Conservation (phyloP, 2,113 vertebrate genomes). For the Charina bottae region DNA sequence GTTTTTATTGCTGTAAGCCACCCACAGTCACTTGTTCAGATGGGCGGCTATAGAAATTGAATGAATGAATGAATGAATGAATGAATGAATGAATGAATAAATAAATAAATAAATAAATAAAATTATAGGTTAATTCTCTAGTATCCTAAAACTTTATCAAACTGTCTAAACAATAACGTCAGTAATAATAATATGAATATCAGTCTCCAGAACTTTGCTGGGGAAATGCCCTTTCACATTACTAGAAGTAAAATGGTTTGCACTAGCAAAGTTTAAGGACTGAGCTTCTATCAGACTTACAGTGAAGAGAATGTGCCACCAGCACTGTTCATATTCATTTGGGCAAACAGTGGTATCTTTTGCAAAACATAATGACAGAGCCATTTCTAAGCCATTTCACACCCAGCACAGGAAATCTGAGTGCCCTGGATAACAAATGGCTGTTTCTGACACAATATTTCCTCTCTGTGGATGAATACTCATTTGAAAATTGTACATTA, state of each 20-base stretch:
- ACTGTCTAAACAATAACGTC: neutral
- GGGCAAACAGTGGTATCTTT: neutral
- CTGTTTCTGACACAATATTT: neutral
- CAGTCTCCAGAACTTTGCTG: slow-evolving; percentile 13
- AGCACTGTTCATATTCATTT: neutral
- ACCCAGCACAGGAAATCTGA: neutral
- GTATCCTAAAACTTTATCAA: neutral
- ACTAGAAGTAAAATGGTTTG: neutral
- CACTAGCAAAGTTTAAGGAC: neutral
- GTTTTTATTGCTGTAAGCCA: no score
- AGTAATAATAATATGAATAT: slow-evolving; percentile 18
- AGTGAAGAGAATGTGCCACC: neutral
- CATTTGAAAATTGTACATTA: neutral
- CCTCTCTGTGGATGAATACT: neutral
- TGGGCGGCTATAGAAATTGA: no score
- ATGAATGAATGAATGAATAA: no score
- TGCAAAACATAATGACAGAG: neutral
- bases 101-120: no score
- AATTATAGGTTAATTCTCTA: slow-evolving; percentile 55
- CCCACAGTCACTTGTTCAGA: no score
- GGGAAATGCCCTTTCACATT: neutral
- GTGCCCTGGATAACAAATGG: neutral
- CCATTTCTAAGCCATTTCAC: neutral
- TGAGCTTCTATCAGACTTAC: neutral
- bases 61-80: no score